Evolutionary conservation across 2,113 vertebrate species (phyloP), one percentile per base, ranked within the genome.

Genomic region (Dendropsophus ebraccatus): DNA sequence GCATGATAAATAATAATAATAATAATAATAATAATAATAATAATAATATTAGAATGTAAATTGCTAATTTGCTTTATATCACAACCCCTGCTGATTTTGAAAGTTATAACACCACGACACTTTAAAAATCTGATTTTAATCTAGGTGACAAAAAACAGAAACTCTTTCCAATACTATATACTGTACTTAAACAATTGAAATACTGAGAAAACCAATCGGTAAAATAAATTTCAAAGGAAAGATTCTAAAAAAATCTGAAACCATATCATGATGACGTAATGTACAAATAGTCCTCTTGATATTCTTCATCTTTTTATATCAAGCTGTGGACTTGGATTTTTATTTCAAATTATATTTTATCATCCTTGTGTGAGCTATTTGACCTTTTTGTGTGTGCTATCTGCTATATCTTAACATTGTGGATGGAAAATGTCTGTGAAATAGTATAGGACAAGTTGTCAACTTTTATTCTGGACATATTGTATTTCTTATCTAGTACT

Each of bases 331-430:
- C 58, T 62, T 23, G 37, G 56, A 65, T 65, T 81, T 81, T 32
- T 65, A 16, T 65, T 65, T 81, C 58, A 81, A 47, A 81, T 65
- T 65, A 65, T 47, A 81, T 11, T 65, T 81, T 81, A 81, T 81
- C 54, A 81, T 62, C 37, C n/a, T 52, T 81, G 23, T 62, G 23
- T 80, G 56, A 62, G 78, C 32, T 47, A 65, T 81, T 81, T 81
- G 78, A 81, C 78, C 78, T 81, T 65, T 62, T 65, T 65, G 56
- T 81, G 60, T 65, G 75, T 21, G 41, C 41, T 81, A 65, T 81
- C 58, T 81, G 32, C 25, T 65, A 37, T 16, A 65, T 81, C 37
- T 81, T 62, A 41, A 35, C 14, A 47, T 25, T 30, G 35, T 65
- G 58, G 35, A 41, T 47, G 5, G 28, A 56, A 56, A 79, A 65